Conservation (phyloP, 2,888 invertebrate genomes). For the Torymus aiolomorphi region DNA sequence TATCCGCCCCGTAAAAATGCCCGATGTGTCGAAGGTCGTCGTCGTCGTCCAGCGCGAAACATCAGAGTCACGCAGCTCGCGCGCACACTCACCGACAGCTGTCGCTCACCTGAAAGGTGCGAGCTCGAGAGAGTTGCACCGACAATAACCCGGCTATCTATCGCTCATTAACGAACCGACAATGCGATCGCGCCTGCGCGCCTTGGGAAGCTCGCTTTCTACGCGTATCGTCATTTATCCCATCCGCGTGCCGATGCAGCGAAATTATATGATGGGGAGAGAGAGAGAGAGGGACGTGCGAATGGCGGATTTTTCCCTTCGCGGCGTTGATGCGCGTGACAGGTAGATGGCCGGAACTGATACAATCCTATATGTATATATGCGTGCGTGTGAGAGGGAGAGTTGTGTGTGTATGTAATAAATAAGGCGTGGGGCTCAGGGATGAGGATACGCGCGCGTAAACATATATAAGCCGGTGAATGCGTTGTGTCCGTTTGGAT, state of each 20-base stretch:
- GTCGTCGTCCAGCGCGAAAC: background rate
- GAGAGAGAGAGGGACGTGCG: too few species aligned
- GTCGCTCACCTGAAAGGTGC: constrained; percentile 32
- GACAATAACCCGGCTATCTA: constrained; percentile 46
- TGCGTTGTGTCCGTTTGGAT: too few species aligned
- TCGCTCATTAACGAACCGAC: constrained; percentile 59
- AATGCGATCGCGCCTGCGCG: constrained; percentile 33
- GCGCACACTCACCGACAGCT: constrained; percentile 30
- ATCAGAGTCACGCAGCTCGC: constrained; percentile 13
- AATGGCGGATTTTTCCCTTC: too few species aligned
- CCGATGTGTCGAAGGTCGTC: background rate
- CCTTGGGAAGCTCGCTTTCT: background rate
- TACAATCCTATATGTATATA: background rate
- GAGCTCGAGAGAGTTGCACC: too few species aligned
- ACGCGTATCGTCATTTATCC: too few species aligned
- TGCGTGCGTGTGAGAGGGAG: background rate
- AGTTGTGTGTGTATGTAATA: too few species aligned
- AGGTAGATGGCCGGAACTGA: constrained; percentile 17
- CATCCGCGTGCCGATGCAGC: too few species aligned
- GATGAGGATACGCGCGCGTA: too few species aligned
- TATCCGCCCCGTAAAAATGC: too few species aligned
- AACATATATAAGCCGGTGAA: too few species aligned
- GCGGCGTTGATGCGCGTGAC: background rate
- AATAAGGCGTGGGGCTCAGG: too few species aligned
- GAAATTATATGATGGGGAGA: too few species aligned